Percentiles rank a stretch among this genome's conserved stretches.
Evolutionary conservation across 2,113 vertebrate species (phyloP).

Genomic region (Solea senegalensis): DNA sequence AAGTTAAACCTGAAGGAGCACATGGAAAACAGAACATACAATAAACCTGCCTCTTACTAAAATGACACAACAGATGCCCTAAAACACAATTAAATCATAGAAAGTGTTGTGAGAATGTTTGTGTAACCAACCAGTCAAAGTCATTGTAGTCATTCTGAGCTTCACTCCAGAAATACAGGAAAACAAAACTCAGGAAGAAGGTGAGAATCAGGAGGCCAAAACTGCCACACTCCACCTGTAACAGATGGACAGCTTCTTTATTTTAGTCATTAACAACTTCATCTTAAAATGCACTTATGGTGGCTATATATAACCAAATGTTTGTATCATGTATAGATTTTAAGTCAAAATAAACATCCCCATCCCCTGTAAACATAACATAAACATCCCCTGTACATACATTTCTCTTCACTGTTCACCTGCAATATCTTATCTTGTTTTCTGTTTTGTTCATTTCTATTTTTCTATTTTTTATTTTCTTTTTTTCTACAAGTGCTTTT

Average conservation of each 20-base stretch:
- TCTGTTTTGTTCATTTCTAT: no score
- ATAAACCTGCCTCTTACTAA: no score
- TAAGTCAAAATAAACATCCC: no score
- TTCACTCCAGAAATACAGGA: conserved; percentile 90
- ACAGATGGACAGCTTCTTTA: conserved; percentile 13
- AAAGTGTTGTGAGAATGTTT: not conserved
- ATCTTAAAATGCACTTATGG: not conserved
- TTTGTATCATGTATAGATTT: no score
- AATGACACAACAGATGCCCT: not conserved
- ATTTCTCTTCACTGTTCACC: no score
- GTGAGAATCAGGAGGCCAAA: conserved; percentile 83
- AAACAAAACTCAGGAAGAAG: conserved; percentile 85
- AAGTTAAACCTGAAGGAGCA: conserved; percentile 82
- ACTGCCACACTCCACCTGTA: conserved; percentile 82
- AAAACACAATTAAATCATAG: not conserved
- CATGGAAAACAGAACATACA: not conserved
- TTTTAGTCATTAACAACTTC: not conserved
- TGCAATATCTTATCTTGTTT: no score
- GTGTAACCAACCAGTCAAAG: conserved; percentile 89
- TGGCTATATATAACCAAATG: no score
- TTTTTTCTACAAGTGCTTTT: no score
- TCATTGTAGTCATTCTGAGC: conserved; percentile 91
- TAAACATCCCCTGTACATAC: no score
- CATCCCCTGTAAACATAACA: no score
- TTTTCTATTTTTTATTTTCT: no score